A percentile compares a stretch with the other conserved stretches of the same genome.
Evolutionary conservation across 64 coral and sea anemone species (phyloP).

Genomic region (Montipora sp.): DNA sequence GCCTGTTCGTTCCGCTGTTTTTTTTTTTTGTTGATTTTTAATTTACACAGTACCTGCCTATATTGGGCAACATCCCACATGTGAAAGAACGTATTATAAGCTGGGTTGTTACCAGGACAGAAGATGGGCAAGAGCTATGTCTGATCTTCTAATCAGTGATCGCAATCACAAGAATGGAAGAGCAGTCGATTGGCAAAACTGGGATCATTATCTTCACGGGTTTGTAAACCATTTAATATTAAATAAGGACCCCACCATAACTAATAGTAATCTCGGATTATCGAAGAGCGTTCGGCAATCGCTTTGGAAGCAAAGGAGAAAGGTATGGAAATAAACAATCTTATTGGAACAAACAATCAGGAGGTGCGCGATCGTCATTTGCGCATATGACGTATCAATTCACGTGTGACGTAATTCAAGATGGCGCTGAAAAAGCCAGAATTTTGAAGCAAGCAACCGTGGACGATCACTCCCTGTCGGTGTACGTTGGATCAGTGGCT

Average conservation of each 20-base stretch:
- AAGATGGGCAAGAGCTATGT: constrained; percentile 22
- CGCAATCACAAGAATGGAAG: background rate
- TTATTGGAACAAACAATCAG: too few species aligned
- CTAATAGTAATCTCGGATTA: too few species aligned
- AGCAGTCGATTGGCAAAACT: constrained; percentile 15
- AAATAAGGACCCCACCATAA: background rate
- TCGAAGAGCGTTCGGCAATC: too few species aligned
- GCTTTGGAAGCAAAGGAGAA: background rate
- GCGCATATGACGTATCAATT: too few species aligned
- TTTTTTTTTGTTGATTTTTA: background rate
- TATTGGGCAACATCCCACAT: background rate
- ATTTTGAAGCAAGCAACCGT: too few species aligned
- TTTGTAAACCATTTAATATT: background rate
- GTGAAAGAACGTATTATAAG: constrained; percentile 21
- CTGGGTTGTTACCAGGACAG: constrained; percentile 39
- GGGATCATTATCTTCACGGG: constrained; percentile 10
- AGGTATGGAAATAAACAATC: background rate
- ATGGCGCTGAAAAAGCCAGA: too few species aligned
- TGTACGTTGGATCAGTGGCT: too few species aligned
- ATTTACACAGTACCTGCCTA: background rate
- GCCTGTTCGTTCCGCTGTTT: background rate
- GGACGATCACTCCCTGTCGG: too few species aligned
- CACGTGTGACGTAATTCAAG: too few species aligned
- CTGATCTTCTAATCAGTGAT: constrained; percentile 18
- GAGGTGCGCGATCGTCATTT: too few species aligned